Evolutionary conservation across 2,888 invertebrate genomes (phyloP).

Genomic region (Leptinotarsa rubiginosa): DNA sequence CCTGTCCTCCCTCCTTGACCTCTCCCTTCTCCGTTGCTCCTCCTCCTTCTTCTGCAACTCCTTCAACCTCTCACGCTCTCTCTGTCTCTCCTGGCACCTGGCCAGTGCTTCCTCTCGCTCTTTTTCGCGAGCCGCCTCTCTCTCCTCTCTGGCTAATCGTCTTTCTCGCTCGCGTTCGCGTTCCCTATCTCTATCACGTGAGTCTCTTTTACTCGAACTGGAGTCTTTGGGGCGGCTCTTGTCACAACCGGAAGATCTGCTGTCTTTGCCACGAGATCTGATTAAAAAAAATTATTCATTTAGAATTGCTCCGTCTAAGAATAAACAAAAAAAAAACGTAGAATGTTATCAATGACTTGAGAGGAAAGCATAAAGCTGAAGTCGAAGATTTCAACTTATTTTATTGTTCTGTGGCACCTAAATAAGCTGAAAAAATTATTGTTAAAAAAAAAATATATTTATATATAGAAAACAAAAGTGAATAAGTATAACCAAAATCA

Average conservation of each 20-base stretch:
- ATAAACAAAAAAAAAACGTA: too few relatives aligned
- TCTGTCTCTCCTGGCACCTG: constrained; percentile 74
- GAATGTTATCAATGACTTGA: too few relatives aligned
- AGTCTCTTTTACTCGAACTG: neutral
- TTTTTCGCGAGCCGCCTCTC: constrained; percentile 72
- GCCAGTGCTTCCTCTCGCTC: constrained; percentile 75
- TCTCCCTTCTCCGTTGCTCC: constrained; percentile 67
- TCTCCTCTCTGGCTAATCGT: constrained; percentile 68
- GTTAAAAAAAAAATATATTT: too few relatives aligned
- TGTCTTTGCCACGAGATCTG: constrained; percentile 61
- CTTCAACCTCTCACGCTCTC: constrained; percentile 68
- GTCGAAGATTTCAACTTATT: too few relatives aligned
- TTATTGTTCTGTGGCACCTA: too few relatives aligned
- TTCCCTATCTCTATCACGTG: constrained; percentile 70
- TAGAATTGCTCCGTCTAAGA: too few relatives aligned
- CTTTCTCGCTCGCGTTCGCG: constrained; percentile 68
- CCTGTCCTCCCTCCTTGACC: constrained; percentile 68
- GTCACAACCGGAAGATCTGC: constrained; percentile 30
- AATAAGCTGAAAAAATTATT: too few relatives aligned
- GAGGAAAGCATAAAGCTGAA: too few relatives aligned
- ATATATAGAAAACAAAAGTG: too few relatives aligned
- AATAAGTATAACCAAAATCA: neutral
- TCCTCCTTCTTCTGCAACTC: constrained; percentile 71
- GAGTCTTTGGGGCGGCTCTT: constrained; percentile 47
- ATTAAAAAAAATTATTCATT: neutral